Evolutionary conservation across 30 jellyfish, hydroid and myxozoan genomes (phyloP), one percentile per base, ranked within the genome.

Genomic region (Pelagia noctiluca): DNA sequence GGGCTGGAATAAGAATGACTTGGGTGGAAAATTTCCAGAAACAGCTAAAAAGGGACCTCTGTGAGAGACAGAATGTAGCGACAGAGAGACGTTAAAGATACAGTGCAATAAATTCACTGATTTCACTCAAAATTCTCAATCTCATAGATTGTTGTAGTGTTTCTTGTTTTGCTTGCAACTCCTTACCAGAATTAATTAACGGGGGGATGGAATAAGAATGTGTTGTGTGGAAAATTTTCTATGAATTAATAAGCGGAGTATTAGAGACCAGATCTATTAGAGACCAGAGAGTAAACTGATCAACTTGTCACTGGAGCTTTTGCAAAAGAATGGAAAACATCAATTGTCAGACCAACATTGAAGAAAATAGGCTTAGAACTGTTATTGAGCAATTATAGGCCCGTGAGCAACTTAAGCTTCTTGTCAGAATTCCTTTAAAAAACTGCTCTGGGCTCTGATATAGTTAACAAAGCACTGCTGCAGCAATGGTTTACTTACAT

Each of bases 291-390:
- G n/a, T n/a, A n/a, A n/a, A n/a, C n/a, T n/a, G n/a, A n/a, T n/a
- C n/a, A 75, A 57, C 87, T 75, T 80, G 76, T 80, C 90, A 80
- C 75, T 80, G 81, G 89, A 57, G 83, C 64, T 63, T 80, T 80
- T 63, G 63, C 75, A 48, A 80, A 80, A 21, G 83, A 80, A 64
- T 62, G 73, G 84, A 64, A 80, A 80, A 38, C 35, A 64, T 38
- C 84, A 80, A 57, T 75, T 52, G 87, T 75, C n/a, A 75, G 76
- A 75, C 76, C 87, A 57, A 50, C 76, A 75, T 75, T 75, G 64
- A 75, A 75, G 76, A 75, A 50, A 75, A 75, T 52, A 57, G 78
- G n/a, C 36, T 75, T 32, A 60, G 52, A 46, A 50, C 48, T 28
- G 8, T 47, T 3, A 25, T 48, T 1, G n/a, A 46, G 29, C 73